A percentile compares a stretch with the other conserved stretches of the same genome.
Conservation (phyloP, 2,113 vertebrate genomes). For the Ammodytes dubius region DNA sequence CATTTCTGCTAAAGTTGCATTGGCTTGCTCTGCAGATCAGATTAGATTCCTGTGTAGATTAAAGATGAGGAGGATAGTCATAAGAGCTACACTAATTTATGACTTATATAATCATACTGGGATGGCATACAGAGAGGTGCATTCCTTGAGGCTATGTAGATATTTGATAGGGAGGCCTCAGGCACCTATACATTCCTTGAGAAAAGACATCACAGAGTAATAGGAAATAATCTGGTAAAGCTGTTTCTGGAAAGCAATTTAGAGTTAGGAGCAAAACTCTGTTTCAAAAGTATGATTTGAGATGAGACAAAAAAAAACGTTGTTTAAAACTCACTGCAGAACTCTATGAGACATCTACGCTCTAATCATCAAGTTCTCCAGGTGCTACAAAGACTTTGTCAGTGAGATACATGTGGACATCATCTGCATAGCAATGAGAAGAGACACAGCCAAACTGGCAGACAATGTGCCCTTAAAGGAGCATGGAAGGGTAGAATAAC, state of each 20-base stretch:
- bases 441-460: neutral
- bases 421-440: no score
- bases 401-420: neutral
- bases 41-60: slow-evolving; percentile 18
- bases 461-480: neutral
- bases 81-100: neutral
- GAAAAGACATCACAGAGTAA: no score
- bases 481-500: neutral
- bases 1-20: slow-evolving; percentile 7
- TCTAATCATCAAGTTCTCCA: neutral
- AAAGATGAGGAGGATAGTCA: neutral
- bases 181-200: no score
- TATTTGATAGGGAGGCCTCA: neutral
- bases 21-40: neutral
- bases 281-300: no score
- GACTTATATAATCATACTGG: no score
- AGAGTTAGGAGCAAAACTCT: neutral
- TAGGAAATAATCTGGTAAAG: no score
- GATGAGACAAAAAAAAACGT: no score
- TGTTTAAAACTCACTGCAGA: neutral
- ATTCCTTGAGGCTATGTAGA: neutral
- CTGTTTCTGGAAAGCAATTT: neutral
- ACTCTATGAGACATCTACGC: neutral
- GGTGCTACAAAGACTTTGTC: neutral
- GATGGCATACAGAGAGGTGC: neutral